Evolutionary conservation across 2,888 invertebrate genomes (phyloP), one percentile per base, ranked within the genome.

Genomic region (Allygus modestus): DNA sequence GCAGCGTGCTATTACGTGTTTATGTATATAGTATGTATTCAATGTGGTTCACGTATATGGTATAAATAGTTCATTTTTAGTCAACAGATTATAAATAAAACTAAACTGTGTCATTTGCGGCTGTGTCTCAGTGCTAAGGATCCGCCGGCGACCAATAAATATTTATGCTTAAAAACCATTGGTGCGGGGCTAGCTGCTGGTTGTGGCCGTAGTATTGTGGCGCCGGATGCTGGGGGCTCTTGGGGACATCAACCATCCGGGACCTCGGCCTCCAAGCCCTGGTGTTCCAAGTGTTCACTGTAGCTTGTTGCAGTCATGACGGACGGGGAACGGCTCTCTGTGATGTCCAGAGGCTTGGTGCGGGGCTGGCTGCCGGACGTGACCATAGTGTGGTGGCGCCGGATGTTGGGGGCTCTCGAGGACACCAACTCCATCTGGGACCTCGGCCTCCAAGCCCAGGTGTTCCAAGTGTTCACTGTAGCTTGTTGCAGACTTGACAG

Each of bases 321-420:
- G 33, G 85, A 86, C 61, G 86, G 79, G 43, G 87, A 86, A 81
- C 84, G 87, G 5, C 86, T 86, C 84, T 88, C 88, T 11, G 97
- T 97, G 82, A 96, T 96, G 91, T 93, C 97, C 87, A 97, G 97
- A 31, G 97, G 97, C 9, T 92, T 93, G 0, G 94, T 96, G 9
- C 93, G 96, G 85, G 98, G 98, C 84, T 98, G 98, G 98, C 92
- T 97, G 88, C 97, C 98, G 4, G 98, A 98, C 90, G 98, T 98
- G 82, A 98, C 99, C 4, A 97, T 97, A 31, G 96, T 98, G 85
- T 92, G 99, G 89, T 99, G 99, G 98, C 93, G 96, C 87, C 93
- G 99, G 88, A 98, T 99, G 98, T 92, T 99, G 84, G 98, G 97
- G 65, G 95, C 97, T 84, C 93, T 98, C 61, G 98, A 98, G 0